Conservation (phyloP, 30 jellyfish, hydroid and myxozoan genomes). For the Hydractinia echinata region DNA sequence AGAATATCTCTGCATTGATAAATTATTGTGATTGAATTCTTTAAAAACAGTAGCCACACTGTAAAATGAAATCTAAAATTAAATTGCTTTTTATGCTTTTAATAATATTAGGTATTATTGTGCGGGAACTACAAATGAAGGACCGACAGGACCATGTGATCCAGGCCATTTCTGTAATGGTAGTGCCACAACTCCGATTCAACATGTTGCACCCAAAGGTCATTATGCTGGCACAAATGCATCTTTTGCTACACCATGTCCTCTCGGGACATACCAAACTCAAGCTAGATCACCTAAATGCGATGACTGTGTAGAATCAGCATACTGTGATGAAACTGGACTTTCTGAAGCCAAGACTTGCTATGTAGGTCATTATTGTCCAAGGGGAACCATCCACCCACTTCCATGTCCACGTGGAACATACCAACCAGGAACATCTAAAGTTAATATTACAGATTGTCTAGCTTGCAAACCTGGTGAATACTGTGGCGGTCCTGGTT, state of each 20-base stretch:
- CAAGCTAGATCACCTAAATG: constrained; percentile 72
- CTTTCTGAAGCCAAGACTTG: constrained; percentile 65
- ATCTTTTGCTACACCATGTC: constrained; percentile 72
- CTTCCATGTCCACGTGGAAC: constrained; percentile 93
- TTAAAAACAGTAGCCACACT: too few relatives aligned
- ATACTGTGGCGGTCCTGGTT: constrained; percentile 78
- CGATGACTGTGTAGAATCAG: constrained; percentile 64
- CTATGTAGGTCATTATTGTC: constrained; percentile 83
- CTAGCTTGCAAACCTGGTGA: constrained; percentile 68
- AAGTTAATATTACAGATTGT: constrained; percentile 67
- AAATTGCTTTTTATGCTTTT: neutral
- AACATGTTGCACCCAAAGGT: constrained; percentile 64
- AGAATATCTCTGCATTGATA: too few relatives aligned
- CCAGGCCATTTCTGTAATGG: constrained; percentile 86
- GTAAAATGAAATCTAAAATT: neutral
- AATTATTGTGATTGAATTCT: too few relatives aligned
- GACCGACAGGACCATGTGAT: constrained; percentile 99
- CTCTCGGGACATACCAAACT: constrained; percentile 78
- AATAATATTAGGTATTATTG: constrained; percentile 62
- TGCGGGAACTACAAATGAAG: constrained; percentile 87
- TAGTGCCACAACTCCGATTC: constrained; percentile 69
- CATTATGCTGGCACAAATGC: constrained; percentile 70
- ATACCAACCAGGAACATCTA: constrained; percentile 62
- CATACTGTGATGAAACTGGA: constrained; percentile 89
- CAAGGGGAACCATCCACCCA: constrained; percentile 57